Evolutionary conservation across 2,888 invertebrate genomes (phyloP), one percentile per base, ranked within the genome.

Genomic region (Microplitis deprimator): DNA sequence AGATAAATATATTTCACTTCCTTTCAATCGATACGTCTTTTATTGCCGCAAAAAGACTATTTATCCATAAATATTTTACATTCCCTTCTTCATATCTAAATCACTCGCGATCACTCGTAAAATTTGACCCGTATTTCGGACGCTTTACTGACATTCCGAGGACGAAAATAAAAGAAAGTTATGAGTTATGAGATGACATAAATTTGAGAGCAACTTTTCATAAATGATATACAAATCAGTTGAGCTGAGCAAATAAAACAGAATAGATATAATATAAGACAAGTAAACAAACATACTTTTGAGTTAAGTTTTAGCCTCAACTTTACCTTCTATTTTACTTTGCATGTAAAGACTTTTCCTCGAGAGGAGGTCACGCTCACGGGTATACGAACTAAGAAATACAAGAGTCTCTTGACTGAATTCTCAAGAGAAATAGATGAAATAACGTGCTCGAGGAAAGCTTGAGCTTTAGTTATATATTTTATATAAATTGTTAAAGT

Each of bases 21-120:
- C 17, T 17, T 65, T 60, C 16, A 76, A 76, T 72, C 67, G 76
- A 76, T 76, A 61, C 13, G 61, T 67, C 62, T 41, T 68, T 65
- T 70, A 50, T 68, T 17, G 13, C 41, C 8, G 50, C 29, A 60
- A 76, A 64, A 71, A 75, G 38, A 16, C 59, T 59, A 29, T 29
- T 29, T 64, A 38, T 40, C 38, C 39, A 71, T 29, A 10, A 68
- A 38, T 13, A 39, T 59, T 61, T 13, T n/a, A 20, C 61, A 59
- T 13, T 13, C 50, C 13, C 1, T 41, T 3, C 29, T 29, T 29
- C 29, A 4, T 29, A 4, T 29, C 29, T 29, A 29, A 29, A 29
- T 29, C 29, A 29, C 29, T 29, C 29, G 29, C 3, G 3, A 29
- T 29, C 29, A 29, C 29, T 29, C 29, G 29, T 29, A 29, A 29